Base-by-base conservation (phyloP, 2,797 vertebrate genomes). In the Anabas testudineus region DNA sequence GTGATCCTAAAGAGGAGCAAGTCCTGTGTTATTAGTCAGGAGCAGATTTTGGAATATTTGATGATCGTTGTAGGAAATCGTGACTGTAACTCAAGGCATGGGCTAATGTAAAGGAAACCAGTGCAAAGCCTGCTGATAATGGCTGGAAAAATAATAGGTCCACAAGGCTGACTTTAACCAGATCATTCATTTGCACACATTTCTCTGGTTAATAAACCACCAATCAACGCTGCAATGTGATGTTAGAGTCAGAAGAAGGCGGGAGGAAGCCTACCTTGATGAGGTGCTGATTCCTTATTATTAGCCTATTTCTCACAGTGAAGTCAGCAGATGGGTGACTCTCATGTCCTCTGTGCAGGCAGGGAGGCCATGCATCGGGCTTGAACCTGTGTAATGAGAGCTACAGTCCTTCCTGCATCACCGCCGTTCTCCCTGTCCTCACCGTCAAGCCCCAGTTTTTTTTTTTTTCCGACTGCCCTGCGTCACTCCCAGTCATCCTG, bases 401-500 rank as follows among this genome's bases (percentile, higher is more conserved):
- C 68, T 60, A 65, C 62, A 45, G 48, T 65, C 62, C 74, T 41
- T 56, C 86, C 82, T 84, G 89, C 86, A 82, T 91, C 88, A 80
- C 78, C 77, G 52, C 67, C 65, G 74, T 64, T 42, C 53, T 68
- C 69, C 82, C 75, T 55, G 69, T 87, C 82, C 86, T 77, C 55
- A 49, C 72, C 71, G 61, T 86, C 67, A 55, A 76, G 59, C 72
- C 76, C 86, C 86, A 73, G 66, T 78, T 86, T 85, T 88, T 81
- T 84, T 78, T 78, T 86, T 85, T 88, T 81, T 84, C 78, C 69
- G 62, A 79, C 76, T 66, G 85, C 87, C 84, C 92, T 92, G 90
- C 87, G 92, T 94, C 91, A 91, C 90, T 90, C 87, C 73, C 77
- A 80, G 75, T 83, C 85, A 82, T 90, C 84, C 82, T 66, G 56